These are phyloP conservation scores for Diarsia dahlii DNA, from an alignment of 2,888 invertebrate genomes.

Conservation along the genomic window DNA sequence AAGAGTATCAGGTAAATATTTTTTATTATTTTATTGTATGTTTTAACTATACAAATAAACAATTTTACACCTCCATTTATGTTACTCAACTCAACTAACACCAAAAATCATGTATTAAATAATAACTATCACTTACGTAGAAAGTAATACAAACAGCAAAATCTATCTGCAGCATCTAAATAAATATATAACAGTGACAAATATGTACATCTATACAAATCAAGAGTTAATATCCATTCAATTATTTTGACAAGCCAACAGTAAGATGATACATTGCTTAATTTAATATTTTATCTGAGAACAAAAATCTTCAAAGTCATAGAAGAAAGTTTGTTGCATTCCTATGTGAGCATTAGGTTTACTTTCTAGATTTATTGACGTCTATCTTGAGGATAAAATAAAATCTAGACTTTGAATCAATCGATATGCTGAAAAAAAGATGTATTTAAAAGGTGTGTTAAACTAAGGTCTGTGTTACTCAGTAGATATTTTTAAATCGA, in stretches of 20 bases:
- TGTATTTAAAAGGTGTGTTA: background rate
- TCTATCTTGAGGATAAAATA: background rate
- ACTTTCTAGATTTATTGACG: constrained; percentile 46
- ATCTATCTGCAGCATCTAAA: background rate
- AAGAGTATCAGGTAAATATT: constrained; percentile 92
- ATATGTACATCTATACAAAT: background rate
- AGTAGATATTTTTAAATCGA: no score
- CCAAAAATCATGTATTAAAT: no score
- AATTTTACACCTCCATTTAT: background rate
- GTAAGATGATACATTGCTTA: background rate
- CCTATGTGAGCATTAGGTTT: background rate
- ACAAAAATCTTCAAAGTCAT: constrained; percentile 22
- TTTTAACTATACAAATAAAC: no score
- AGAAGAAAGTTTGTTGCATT: constrained; percentile 42
- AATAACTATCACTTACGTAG: background rate
- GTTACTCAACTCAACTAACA: background rate
- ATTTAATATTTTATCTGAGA: constrained; percentile 3
- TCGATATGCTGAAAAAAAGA: background rate
- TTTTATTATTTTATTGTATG: no score
- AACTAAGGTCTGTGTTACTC: background rate
- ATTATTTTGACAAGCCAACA: constrained; percentile 12
- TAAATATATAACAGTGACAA: background rate
- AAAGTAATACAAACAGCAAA: background rate
- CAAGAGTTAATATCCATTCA: background rate
- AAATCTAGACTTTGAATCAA: background rate